Evolutionary conservation across 2,888 invertebrate genomes (phyloP), one percentile per base, ranked within the genome.

Genomic region (Copidosoma aretas): DNA sequence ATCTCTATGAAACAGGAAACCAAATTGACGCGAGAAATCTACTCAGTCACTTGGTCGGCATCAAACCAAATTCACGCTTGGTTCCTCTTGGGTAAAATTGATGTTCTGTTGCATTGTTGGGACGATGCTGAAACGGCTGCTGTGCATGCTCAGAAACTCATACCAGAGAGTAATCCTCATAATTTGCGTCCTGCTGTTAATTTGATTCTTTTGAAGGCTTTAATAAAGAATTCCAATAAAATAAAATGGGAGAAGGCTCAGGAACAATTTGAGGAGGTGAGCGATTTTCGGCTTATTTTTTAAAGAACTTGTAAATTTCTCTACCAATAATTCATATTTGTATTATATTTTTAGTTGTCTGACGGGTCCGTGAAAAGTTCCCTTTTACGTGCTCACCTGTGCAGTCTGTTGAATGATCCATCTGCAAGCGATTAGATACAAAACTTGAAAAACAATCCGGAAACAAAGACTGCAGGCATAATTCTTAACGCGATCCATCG

Each of bases 1-100:
- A 88, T 64, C 80, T 84, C 19, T 88, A 85, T 80, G 82, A 86
- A 21, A 83, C 86, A 58, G 83, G 86, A 24, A 84, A 88, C 67
- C 87, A 87, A 74, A 77, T 88, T 22, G 86, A 88, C 71, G 88
- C 91, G 0, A 84, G 86, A 72, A 86, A 88, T 67, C 75, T 85
- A 72, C 79, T 88, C 17, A 81, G 84, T 79, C 77, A 79, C 76
- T 82, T 85, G 0, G 82, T 86, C 67, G 73, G 75, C 24, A 71
- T 79, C 41, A 84, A 86, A 72, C 84, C 86, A 1, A 83, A 83
- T 84, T 15, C 81, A 86, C 62, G 86, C 87, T 0, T 85, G 87
- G 81, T 77, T 87, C 54, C 77, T 88, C 51, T 79, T 89, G 51
- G 84, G 85, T 8, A 81, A 84, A 60, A 82, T 86, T 54, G 85